A percentile compares a stretch with the other conserved stretches of the same genome.
Evolutionary conservation across 2,888 invertebrate genomes (phyloP).

Genomic region (Ametastegia equiseti): DNA sequence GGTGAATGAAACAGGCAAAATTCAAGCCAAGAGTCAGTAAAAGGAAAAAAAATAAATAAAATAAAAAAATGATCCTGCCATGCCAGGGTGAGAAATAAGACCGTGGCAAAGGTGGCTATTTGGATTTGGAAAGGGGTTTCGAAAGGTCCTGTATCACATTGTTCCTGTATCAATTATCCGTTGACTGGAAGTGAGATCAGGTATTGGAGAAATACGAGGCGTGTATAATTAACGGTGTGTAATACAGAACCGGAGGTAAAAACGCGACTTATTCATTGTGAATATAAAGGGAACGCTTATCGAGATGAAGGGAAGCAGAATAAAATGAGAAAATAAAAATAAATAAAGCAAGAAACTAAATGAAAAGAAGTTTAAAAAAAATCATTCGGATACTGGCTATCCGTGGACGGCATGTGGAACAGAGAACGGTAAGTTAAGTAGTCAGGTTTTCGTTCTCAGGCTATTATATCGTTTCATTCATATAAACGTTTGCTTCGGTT

Average conservation of each 20-base stretch:
- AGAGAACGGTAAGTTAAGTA: slow-evolving; percentile 47
- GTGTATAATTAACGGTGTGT: slow-evolving; percentile 13
- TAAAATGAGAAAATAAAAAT: background rate
- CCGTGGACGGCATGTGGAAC: slow-evolving; percentile 28
- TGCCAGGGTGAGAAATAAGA: too few relatives aligned
- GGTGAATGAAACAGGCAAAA: background rate
- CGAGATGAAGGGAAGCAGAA: slow-evolving; percentile 5
- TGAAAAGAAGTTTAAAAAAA: background rate
- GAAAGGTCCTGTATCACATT: background rate
- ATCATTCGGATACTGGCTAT: background rate
- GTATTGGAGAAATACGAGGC: background rate
- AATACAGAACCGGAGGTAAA: slow-evolving; percentile 6
- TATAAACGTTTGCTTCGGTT: slow-evolving; percentile 42
- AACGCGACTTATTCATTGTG: background rate
- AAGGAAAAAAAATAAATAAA: background rate
- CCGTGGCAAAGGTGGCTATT: too few relatives aligned
- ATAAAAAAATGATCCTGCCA: background rate
- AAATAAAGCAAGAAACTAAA: background rate
- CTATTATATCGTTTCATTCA: slow-evolving; percentile 48
- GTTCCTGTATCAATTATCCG: background rate
- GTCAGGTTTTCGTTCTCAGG: slow-evolving; percentile 48
- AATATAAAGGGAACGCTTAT: slow-evolving; percentile 34
- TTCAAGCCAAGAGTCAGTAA: too few relatives aligned
- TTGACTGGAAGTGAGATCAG: background rate
- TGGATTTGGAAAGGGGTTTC: too few relatives aligned